Conservation (phyloP, 1,140 invertebrate genomes). For the Vanessa atalanta region DNA sequence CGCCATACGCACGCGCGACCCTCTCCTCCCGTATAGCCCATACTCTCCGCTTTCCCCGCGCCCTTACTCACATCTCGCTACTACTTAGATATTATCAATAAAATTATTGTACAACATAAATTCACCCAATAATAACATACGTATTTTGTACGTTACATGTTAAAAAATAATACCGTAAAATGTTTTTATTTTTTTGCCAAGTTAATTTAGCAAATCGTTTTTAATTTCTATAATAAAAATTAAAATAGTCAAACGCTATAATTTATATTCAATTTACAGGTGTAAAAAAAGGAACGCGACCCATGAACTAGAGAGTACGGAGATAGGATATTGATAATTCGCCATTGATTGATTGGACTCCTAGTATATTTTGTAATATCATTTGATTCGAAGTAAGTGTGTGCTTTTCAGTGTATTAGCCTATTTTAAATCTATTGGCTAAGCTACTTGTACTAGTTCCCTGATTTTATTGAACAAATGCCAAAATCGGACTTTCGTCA, state of each 20-base stretch:
- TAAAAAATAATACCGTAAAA: too few species aligned
- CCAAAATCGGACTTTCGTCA: not conserved
- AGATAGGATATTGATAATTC: too few species aligned
- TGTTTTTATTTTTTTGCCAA: too few species aligned
- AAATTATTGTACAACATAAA: slow-evolving; percentile 76
- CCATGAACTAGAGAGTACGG: not conserved
- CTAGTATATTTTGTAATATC: not conserved
- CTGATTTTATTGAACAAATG: slow-evolving; percentile 2
- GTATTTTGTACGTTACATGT: slow-evolving; percentile 14
- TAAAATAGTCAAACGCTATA: not conserved
- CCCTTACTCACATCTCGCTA: slow-evolving; percentile 72
- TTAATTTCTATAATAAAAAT: too few species aligned
- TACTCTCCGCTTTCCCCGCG: slow-evolving; percentile 29
- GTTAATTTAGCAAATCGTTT: too few species aligned
- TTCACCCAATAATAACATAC: slow-evolving; percentile 63
- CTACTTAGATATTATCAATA: slow-evolving; percentile 79
- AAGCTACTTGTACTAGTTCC: slow-evolving; percentile 3
- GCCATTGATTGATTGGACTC: not conserved
- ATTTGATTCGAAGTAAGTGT: not conserved
- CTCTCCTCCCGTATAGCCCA: slow-evolving; percentile 28
- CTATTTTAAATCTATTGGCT: slow-evolving; percentile 36
- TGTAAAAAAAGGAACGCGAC: not conserved
- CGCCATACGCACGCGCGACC: slow-evolving; percentile 61
- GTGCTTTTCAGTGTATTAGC: slow-evolving; percentile 24
- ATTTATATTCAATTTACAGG: not conserved